Evolutionary conservation across 2,888 invertebrate species (phyloP), one percentile per base, ranked within the genome.

Genomic region (Macropis europaea): DNA sequence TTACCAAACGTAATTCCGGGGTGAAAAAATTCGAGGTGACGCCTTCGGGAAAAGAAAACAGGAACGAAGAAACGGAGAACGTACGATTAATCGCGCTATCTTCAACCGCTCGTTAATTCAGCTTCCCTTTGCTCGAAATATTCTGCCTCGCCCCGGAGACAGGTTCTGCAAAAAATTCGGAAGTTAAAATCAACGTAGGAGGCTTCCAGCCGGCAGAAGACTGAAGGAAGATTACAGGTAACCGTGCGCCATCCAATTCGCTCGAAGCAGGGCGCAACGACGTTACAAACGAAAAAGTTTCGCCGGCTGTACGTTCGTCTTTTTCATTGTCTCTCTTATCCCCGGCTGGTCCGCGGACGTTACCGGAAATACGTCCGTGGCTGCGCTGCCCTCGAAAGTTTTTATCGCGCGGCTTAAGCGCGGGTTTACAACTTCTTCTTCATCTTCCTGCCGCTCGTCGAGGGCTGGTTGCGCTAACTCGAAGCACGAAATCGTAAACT

Each of bases 371-470:
- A 71, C 79, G 66, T 73, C 66, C 63, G 63, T 62, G 57, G 68
- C 62, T 60, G 45, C 54, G 62, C 62, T 61, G 75, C 62, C 63
- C 76, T 73, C 68, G 40, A 77, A 80, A 80, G 59, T 80, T 80
- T 79, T 80, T 80, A 80, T 79, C 80, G 79, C 76, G 50, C 38
- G 61, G 77, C 76, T 80, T 79, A 77, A 79, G 75, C 70, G 54
- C 67, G 50, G 71, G 73, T 77, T 80, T 76, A 77, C 79, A 77
- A 79, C 79, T 77, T 75, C 75, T 73, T 74, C 70, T 54, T 61
- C 59, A 19, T 61, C 69, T 48, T 59, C 50, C 36, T 26, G n/a
- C 17, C 32, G 26, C 48, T 38, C 38, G 15, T 4, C 42, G 13
- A 5, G 13, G 28, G 38, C 52, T 43, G 57, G 34, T 19, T 4